Evolutionary conservation across 2,797 vertebrate genomes (phyloP), one percentile per base, ranked within the genome.

Genomic region (Acridotheres tristis): DNA sequence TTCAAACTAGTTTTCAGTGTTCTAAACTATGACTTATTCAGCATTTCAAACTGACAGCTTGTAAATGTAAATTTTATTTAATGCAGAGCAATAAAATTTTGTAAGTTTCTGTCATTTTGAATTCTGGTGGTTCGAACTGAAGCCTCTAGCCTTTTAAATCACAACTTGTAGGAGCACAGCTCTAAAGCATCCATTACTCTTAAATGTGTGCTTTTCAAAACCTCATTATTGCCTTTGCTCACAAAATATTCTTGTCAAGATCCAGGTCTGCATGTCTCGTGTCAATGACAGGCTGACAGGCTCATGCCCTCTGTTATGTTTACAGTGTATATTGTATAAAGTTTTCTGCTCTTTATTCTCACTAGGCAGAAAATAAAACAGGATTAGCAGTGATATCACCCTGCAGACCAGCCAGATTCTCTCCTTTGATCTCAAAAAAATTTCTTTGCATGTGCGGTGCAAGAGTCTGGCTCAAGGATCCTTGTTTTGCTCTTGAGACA

Each of bases 1-100:
- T 80, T 75, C 78, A 91, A 91, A 69, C 85, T 95, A 95, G 67
- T 93, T 42, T 76, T 97, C 68, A 63, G 76, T 80, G 72, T 92
- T 96, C 68, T 61, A 91, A 97, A 96, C 81, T 72, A 89, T 61
- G 81, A 96, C 92, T 94, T 97, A 95, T 96, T 95, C 90, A 96
- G 68, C 77, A 92, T 97, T 98, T 97, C 96, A 97, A 90, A 97
- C 88, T 96, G 97, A 96, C 97, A 98, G 97, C 97, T 97, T 98
- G 96, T 98, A 98, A 98, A 97, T 89, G 94, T 97, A 97, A 96
- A 97, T 97, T 96, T 97, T 96, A 96, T 96, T 97, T 97, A 98
- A 98, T 96, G 95, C 84, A 96, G 73, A 93, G 97, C 95, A 97
- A 94, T 98, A 97, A 97, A 97, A 96, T 96, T 97, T 96, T 97